phyloP scores from a whole-genome alignment of 2,113 vertebrate species.

The Corapipo altera region DNA sequence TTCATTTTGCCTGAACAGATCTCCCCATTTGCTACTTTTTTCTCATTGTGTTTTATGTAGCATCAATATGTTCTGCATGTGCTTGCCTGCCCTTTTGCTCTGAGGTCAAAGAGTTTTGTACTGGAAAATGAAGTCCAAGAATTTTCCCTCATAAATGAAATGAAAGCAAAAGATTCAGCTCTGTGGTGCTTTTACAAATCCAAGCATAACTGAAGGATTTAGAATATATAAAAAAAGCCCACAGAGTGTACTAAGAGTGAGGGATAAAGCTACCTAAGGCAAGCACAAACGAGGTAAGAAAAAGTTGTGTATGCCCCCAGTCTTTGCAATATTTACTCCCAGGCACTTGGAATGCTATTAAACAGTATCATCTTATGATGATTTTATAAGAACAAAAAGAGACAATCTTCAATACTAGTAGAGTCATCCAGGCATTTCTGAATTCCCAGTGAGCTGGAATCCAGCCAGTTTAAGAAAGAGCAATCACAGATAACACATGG shows the following conservation, averaged over 20 bases:
- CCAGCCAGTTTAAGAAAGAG: neutral
- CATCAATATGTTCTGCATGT: neutral
- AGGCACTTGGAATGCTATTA: neutral
- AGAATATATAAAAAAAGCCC: neutral
- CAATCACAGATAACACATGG: neutral
- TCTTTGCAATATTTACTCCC: neutral
- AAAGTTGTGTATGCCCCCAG: neutral
- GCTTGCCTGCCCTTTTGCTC: neutral
- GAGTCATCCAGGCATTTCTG: neutral
- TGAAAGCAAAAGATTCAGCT: neutral
- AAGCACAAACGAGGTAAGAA: neutral
- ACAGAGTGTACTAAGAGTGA: neutral
- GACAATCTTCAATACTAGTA: neutral
- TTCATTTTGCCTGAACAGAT: neutral
- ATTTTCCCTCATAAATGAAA: slow-evolving; percentile 29
- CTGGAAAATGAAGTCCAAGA: slow-evolving; percentile 4
- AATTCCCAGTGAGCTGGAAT: neutral
- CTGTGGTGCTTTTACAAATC: neutral
- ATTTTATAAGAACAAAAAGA: neutral
- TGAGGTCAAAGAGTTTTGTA: neutral
- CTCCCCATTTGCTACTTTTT: neutral
- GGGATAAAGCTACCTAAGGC: neutral
- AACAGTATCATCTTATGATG: neutral
- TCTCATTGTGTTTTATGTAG: neutral
- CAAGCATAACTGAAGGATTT: neutral